Conservation (phyloP, 2,888 invertebrate species). For the Autographa pulchrina region DNA sequence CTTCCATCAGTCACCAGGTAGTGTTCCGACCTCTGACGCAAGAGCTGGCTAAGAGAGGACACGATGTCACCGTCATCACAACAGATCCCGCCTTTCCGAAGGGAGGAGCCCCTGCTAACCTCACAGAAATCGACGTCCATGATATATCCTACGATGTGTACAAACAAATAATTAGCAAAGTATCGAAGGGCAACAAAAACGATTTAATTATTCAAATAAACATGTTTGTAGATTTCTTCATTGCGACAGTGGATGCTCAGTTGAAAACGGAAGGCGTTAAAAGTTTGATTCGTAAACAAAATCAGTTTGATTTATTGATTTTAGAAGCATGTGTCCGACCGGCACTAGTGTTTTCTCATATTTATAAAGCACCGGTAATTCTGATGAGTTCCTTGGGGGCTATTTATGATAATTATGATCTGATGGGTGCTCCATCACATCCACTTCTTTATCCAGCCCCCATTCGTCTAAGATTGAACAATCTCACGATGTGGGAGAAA, state of each 20-base stretch:
- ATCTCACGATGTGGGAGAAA: slow-evolving; percentile 50
- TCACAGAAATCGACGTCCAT: slow-evolving; percentile 73
- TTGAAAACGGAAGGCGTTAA: slow-evolving; percentile 39
- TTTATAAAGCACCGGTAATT: slow-evolving; percentile 59
- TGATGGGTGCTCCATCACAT: slow-evolving; percentile 30
- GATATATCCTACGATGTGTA: slow-evolving; percentile 67
- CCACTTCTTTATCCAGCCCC: slow-evolving; percentile 28
- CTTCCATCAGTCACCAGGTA: slow-evolving; percentile 82
- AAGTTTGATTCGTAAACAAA: slow-evolving; percentile 54
- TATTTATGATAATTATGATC: slow-evolving; percentile 21
- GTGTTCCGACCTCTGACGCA: slow-evolving; percentile 73
- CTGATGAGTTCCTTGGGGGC: slow-evolving; percentile 44
- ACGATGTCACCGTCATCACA: slow-evolving; percentile 37
- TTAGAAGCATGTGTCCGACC: slow-evolving; percentile 42
- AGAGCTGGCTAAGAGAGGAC: slow-evolving; percentile 68
- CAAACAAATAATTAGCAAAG: slow-evolving; percentile 54
- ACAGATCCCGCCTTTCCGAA: slow-evolving; percentile 54
- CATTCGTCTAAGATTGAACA: slow-evolving; percentile 21
- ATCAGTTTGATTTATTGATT: slow-evolving; percentile 54
- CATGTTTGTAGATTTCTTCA: slow-evolving; percentile 37
- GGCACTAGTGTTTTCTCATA: slow-evolving; percentile 41
- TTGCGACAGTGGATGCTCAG: slow-evolving; percentile 44
- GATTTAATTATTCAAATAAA: slow-evolving; percentile 22
- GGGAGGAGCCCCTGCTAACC: slow-evolving; percentile 67
- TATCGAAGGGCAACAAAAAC: slow-evolving; percentile 8